Evolutionary conservation across 2,797 vertebrate species (phyloP), one percentile per base, ranked within the genome.

Genomic region (Argentina silus): DNA sequence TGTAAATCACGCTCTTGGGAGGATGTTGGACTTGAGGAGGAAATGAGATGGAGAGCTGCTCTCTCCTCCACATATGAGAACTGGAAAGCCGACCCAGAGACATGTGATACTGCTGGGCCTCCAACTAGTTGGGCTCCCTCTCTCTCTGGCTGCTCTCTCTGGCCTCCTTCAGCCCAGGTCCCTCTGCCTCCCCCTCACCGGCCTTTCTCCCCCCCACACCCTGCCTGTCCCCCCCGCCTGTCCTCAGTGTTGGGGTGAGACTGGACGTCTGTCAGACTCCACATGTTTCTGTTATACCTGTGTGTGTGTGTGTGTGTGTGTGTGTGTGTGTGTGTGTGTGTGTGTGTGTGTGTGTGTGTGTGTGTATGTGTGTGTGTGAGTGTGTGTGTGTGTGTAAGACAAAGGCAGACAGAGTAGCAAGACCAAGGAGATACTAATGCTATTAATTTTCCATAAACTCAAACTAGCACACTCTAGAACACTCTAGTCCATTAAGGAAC

Each of bases 1-100:
- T 73, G 77, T 79, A 65, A 83, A 83, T 85, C 72, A 80, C 81
- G 81, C 87, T 82, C 86, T 86, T 86, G 80, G 60, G 47, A 43
- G 47, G 65, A 70, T 50, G 36, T 15, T 44, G 27, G 14, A 3
- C 9, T 53, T 60, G 14, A 66, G 42, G 45, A 60, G 72, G 67
- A 74, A 78, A 74, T 78, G 61, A 78, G 65, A 74, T 12, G 50
- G 57, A 55, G 36, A 44, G 44, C 57, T 67, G 56, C 67, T 67
- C 19, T 21, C 57, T 67, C 64, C 67, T 67, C 19, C 21, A 50
- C 45, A 67, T 56, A 15, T 44, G 55, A 55, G 42, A 55, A 42
- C 10, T 6, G 19, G 27, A 36, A 36, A 36, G 27, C 27, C 2
- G 48, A 36, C 44, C 60, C 10, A 27, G 17, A 43, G 67, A 61